These are phyloP conservation scores for Andrena camellia DNA, from an alignment of 2,888 invertebrate species.

Conservation along the genomic window DNA sequence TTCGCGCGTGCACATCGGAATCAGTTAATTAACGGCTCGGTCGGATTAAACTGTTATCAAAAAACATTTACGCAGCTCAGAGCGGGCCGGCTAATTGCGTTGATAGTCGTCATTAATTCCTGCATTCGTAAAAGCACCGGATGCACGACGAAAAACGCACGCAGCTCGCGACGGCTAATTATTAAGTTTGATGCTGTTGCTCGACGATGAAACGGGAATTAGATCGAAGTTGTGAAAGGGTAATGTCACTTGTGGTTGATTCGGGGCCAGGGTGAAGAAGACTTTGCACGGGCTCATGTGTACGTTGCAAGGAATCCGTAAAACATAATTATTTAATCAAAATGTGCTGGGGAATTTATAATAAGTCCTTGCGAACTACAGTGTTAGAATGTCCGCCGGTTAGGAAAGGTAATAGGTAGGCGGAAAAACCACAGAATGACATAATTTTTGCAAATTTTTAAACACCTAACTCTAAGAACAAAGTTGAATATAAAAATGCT, in stretches of 20 bases:
- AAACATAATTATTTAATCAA: too few species aligned
- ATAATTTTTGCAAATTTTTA: too few species aligned
- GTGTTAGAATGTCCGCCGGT: too few species aligned
- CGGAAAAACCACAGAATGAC: too few species aligned
- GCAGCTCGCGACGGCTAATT: conserved; percentile 7
- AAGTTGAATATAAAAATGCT: too few species aligned
- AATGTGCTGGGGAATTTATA: too few species aligned
- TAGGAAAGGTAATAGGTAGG: too few species aligned
- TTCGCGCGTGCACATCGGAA: conserved; percentile 12
- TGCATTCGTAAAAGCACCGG: conserved; percentile 21
- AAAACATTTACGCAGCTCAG: conserved; percentile 47
- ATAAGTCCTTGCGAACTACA: too few species aligned
- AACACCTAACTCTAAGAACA: too few species aligned
- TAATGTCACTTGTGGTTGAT: background rate
- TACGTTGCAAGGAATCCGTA: too few species aligned
- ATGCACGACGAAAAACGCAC: background rate
- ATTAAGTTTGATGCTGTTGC: conserved; percentile 17
- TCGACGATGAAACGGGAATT: background rate
- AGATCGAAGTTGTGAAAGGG: background rate
- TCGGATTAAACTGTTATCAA: conserved; percentile 60
- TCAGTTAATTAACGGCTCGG: conserved; percentile 62
- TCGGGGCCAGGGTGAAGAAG: too few species aligned
- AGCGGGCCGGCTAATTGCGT: conserved; percentile 53
- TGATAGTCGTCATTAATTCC: conserved; percentile 55
- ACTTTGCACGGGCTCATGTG: too few species aligned